These are phyloP conservation scores for Phalacrocorax carbo DNA, from an alignment of 2,113 vertebrate species.

Conservation along the genomic window DNA sequence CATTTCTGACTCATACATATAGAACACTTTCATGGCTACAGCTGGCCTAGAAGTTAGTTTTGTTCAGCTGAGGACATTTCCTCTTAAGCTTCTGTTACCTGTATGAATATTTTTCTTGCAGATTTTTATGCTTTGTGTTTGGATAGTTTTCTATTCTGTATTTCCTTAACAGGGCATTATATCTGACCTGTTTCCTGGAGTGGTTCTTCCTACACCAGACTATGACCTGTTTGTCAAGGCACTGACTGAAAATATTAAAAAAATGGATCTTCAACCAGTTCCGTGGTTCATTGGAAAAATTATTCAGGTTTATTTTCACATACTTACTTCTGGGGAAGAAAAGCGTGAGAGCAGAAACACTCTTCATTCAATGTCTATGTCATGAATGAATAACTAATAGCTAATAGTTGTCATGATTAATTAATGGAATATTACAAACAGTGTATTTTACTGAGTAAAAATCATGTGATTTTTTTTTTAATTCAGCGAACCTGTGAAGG, in stretches of 20 bases:
- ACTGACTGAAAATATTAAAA: constrained; percentile 80
- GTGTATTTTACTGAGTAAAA: not conserved
- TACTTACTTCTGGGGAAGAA: not conserved
- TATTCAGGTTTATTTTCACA: constrained; percentile 82
- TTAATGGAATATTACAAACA: not conserved
- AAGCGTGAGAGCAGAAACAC: not conserved
- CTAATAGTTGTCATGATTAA: not conserved
- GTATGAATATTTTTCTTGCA: not conserved
- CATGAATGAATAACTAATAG: not conserved
- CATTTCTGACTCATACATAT: not conserved
- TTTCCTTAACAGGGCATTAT: constrained; percentile 85
- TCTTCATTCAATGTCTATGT: not conserved
- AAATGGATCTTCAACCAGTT: constrained; percentile 86
- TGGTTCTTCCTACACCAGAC: constrained; percentile 88
- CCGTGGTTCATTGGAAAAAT: constrained; percentile 94
- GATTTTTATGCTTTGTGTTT: not conserved
- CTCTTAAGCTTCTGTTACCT: not conserved
- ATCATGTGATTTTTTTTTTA: not conserved
- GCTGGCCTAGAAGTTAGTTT: not conserved
- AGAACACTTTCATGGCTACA: not conserved
- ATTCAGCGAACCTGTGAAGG: not conserved
- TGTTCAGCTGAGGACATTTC: not conserved
- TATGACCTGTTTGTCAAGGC: constrained; percentile 84
- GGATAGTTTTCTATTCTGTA: not conserved
- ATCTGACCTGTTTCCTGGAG: constrained; percentile 91